Percentiles rank a stretch among this genome's conserved stretches.
Evolutionary conservation across 2,888 invertebrate genomes (phyloP).

Genomic region (Trissolcus brochymenae): DNA sequence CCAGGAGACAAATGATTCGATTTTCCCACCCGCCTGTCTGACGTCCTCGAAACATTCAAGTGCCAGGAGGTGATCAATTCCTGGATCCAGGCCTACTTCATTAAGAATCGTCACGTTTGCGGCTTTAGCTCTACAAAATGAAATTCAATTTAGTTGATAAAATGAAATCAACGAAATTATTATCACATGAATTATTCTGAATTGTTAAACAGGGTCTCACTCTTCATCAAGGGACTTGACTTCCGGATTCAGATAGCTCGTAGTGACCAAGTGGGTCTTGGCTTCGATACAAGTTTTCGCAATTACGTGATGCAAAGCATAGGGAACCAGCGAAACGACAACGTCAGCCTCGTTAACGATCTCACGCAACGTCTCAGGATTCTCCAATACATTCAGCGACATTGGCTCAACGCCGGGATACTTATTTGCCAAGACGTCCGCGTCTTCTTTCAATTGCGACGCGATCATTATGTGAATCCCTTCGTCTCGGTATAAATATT

Average conservation of each 20-base stretch:
- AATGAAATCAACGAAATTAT: background rate
- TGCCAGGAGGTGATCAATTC: constrained; percentile 98
- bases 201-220: constrained; percentile 76
- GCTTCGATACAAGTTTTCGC: constrained; percentile 92
- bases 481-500: constrained; percentile 91
- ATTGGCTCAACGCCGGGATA: constrained; percentile 88
- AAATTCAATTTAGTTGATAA: constrained; percentile 16
- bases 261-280: constrained; percentile 95
- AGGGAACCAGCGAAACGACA: constrained; percentile 93
- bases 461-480: constrained; percentile 90
- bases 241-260: constrained; percentile 93
- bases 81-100: constrained; percentile 98
- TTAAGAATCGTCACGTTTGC: constrained; percentile 96
- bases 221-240: constrained; percentile 87
- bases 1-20: constrained; percentile 96
- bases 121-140: constrained; percentile 83
- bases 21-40: constrained; percentile 90
- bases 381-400: constrained; percentile 89
- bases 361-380: constrained; percentile 82
- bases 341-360: constrained; percentile 86
- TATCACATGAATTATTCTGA: background rate
- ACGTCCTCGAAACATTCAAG: constrained; percentile 97
- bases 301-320: constrained; percentile 89
- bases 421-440: constrained; percentile 87
- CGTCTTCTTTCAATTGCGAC: constrained; percentile 91